A percentile compares a stretch with the other conserved stretches of the same genome.
These are phyloP conservation scores for Uria lomvia DNA, from an alignment of 2,113 vertebrate genomes.

Conservation along the genomic window DNA sequence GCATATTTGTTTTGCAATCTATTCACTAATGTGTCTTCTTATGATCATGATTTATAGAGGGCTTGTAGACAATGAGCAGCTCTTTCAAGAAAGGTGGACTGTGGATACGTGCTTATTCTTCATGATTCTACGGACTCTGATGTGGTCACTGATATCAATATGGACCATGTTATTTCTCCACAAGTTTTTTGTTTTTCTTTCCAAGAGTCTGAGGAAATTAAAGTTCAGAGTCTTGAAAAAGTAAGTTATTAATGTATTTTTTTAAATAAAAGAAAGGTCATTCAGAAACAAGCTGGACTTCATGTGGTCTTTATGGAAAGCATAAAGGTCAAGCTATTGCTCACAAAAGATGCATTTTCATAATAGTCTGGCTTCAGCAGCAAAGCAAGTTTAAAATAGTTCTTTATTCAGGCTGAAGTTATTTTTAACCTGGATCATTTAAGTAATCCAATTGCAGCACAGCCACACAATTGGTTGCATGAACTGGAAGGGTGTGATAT, in stretches of 20 bases:
- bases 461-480: background rate
- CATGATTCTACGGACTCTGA: background rate
- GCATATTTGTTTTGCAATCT: background rate
- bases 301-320: background rate
- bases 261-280: background rate
- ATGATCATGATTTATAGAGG: background rate
- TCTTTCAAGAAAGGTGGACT: background rate
- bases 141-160: background rate
- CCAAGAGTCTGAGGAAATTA: background rate
- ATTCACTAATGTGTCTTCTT: background rate
- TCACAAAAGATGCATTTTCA: background rate
- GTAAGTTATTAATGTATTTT: background rate
- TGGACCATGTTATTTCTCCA: background rate
- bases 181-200: background rate
- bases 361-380: background rate
- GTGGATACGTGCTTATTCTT: background rate
- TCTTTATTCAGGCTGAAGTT: background rate
- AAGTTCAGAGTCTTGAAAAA: background rate
- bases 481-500: background rate
- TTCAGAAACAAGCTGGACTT: background rate
- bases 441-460: background rate
- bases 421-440: background rate
- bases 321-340: background rate
- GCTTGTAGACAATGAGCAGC: background rate
- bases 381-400: background rate